Evolutionary conservation across 2,797 vertebrate genomes (phyloP), one percentile per base, ranked within the genome.

Genomic region (Anas bahamensis): DNA sequence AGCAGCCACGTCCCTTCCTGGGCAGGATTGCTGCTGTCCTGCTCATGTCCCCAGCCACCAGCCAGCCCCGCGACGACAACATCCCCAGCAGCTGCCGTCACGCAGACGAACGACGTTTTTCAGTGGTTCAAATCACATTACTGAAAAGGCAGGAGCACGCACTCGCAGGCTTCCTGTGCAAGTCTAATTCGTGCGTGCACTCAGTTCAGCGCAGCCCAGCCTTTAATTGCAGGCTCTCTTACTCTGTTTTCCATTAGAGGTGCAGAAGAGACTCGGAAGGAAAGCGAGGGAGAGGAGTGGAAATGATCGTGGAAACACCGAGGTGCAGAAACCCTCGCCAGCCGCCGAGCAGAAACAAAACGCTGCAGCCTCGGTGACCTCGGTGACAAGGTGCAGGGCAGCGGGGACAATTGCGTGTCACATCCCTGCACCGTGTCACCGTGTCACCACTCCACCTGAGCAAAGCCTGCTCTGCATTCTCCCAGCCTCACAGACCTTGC

Each of bases 141-240:
- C 57, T 91, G 66, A 86, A 93, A 91, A 95, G 90, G 85, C 89
- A 91, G 84, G 66, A 55, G 18, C 69, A 61, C 0, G 2, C 46
- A 3, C 78, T 86, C 37, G 11, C 26, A 9, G 39, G 77, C 88
- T 91, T 83, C 77, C 91, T 68, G 56, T 31, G 60, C 77, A 76
- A 83, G 71, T 78, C 42, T 41, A 78, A 52, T 69, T 89, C 79
- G 29, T 19, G 75, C 61, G 76, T 63, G 89, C 87, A 64, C 6
- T 29, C 42, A 48, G 82, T 21, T 56, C 6, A 5, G 89, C 61
- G 35, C 66, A 50, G 90, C 92, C 53, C 87, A 93, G 93, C 90
- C 68, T 69, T 81, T 96, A 95, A 96, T 96, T 93, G 91, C 77
- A 74, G 93, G 80, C 77, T 96, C 91, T 23, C 77, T 92, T 84